A percentile compares a stretch with the other conserved stretches of the same genome.
Evolutionary conservation across 1,140 invertebrate species (phyloP).

Genomic region (Acromyrmex charruanus): DNA sequence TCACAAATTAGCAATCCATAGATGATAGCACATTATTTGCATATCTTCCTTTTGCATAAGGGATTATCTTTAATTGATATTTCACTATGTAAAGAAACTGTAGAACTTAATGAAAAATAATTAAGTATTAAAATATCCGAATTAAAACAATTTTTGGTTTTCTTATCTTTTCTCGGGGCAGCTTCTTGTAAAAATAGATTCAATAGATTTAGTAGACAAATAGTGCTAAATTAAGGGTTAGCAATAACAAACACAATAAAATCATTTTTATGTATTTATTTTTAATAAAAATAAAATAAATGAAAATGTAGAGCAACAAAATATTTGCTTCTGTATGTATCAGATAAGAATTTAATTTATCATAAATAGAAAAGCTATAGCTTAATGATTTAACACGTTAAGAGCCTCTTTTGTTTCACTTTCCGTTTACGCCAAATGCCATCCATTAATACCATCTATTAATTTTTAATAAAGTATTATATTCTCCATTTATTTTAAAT

Average conservation of each 20-base stretch:
- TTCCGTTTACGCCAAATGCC: too few species aligned
- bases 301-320: background rate
- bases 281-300: background rate
- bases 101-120: too few species aligned
- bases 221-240: background rate
- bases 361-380: background rate
- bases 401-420: too few species aligned
- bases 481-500: too few species aligned
- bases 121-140: too few species aligned
- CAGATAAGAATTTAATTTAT: background rate
- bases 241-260: background rate
- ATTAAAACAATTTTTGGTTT: background rate
- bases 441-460: too few species aligned
- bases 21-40: conserved; percentile 1
- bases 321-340: background rate
- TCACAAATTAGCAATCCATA: conserved; percentile 18
- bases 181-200: background rate
- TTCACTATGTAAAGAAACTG: too few species aligned
- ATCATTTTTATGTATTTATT: background rate
- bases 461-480: too few species aligned
- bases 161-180: background rate
- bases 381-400: too few species aligned
- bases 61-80: background rate
- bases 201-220: background rate
- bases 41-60: conserved; percentile 20